Evolutionary conservation across 2,797 vertebrate species (phyloP), one percentile per base, ranked within the genome.

Genomic region (Microchirus variegatus): DNA sequence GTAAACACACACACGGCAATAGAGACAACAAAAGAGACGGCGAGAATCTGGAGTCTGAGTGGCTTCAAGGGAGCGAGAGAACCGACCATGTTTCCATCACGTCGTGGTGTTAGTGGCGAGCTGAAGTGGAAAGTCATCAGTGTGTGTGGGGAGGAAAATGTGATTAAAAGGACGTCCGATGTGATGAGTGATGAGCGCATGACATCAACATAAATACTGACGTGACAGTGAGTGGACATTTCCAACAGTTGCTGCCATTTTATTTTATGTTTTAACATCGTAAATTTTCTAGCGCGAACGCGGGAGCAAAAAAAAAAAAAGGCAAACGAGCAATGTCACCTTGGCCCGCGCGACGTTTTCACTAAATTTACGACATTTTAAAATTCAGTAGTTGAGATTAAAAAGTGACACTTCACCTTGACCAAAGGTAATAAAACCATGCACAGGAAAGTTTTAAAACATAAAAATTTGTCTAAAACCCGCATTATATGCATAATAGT

Each of bases 81-180:
- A 62, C 62, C 69, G 85, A 89, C 86, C 87, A 90, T 87, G 82
- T 87, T 85, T 82, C 78, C 83, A 84, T 83, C 81, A 77, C 66
- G 26, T 41, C 4, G 19, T 58, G 66, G 53, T 0, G 68, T 59
- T 57, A 73, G 65, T 54, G 73, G 73, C 6, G 63, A 68, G 66
- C 10, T 53, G 71, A 54, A 61, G 67, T 64, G 67, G 6, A 35
- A 61, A 18, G 26, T 43, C 60, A 67, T 74, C 53, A 68, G 49
- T n/a, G n/a, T n/a, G n/a, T n/a, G n/a, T 2, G 10, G 14, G 47
- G 44, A 43, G 11, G 35, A 66, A 63, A 56, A 53, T 58, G 40
- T 31, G 31, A 31, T 31, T 31, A 22, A 15, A 37, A 35, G 22
- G 22, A 3, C 22, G 2, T 22, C 22, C 22, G 65, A 52, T 12